Evolutionary conservation across 2,113 vertebrate species (phyloP), one percentile per base, ranked within the genome.

Genomic region (Oreochromis spilurus): DNA sequence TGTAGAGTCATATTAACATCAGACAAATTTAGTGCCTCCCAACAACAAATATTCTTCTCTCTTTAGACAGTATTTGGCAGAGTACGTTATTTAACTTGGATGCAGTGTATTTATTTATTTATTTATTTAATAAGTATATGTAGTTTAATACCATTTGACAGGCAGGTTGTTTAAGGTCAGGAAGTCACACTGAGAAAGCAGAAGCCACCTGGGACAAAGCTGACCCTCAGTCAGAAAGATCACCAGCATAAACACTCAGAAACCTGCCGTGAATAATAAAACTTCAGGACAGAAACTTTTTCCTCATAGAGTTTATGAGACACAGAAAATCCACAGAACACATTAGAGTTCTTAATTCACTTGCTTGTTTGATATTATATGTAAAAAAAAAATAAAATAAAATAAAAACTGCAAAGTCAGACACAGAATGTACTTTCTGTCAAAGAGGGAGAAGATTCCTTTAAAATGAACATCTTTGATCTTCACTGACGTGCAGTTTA

Each of bases 181-280:
- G 38, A n/a, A 79, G 62, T 82, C 62, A 45, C 52, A 83, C 62
- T 62, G 67, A 89, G 78, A 88, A 87, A 87, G 70, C 78, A 86
- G 54, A 36, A 86, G 87, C 90, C 87, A 93, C 90, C 89, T 91
- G 89, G 88, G 77, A 90, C 36, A 16, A 79, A 17, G 50, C 5
- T 83, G 87, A 90, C 90, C 86, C 80, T 34, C 16, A 52, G 89
- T 90, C 87, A 89, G 60, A 91, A 67, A 90, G 87, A 79, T 84
- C 86, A 89, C 9, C 54, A 55, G 70, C 40, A 65, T 40, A 45
- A 90, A 94, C 60, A 80, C 67, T 83, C 80, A 26, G 75, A 54
- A 84, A 84, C 83, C 88, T 87, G 78, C 54, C 48, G 9, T 85
- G 92, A 93, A 93, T 93, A 89, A 79, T 75, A 90, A 94, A 84